These are phyloP conservation scores for Polyergus mexicanus DNA, from an alignment of 1,140 invertebrate genomes.

Conservation along the genomic window DNA sequence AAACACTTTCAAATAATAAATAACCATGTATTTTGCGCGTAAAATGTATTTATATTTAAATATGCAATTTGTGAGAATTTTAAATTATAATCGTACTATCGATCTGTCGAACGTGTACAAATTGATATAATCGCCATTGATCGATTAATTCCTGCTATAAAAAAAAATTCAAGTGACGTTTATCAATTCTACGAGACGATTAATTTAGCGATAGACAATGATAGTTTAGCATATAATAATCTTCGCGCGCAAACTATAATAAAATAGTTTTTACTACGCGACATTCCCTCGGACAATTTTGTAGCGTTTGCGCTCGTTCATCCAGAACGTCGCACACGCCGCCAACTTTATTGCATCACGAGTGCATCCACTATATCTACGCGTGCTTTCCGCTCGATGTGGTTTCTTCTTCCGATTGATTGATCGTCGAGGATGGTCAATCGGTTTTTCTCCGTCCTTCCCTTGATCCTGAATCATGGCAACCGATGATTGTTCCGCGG, in stretches of 20 bases:
- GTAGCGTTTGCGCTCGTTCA: slow-evolving; percentile 47
- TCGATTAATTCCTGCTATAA: background rate
- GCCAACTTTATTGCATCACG: slow-evolving; percentile 80
- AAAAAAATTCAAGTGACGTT: slow-evolving; percentile 13
- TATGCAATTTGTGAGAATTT: background rate
- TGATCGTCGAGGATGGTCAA: slow-evolving; percentile 65
- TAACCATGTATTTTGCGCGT: background rate
- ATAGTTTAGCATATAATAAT: slow-evolving; percentile 12
- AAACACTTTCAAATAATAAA: background rate
- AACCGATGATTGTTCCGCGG: slow-evolving; percentile 59
- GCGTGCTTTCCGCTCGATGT: slow-evolving; percentile 67
- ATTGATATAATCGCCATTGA: background rate
- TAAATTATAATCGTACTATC: background rate
- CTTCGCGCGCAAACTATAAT: slow-evolving; percentile 24
- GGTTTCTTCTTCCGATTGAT: slow-evolving; percentile 66
- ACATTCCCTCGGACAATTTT: slow-evolving; percentile 18
- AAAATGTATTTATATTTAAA: background rate
- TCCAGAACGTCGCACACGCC: slow-evolving; percentile 38
- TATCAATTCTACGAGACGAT: slow-evolving; percentile 42
- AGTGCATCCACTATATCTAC: slow-evolving; percentile 66
- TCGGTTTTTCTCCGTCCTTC: slow-evolving; percentile 65
- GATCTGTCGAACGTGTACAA: background rate
- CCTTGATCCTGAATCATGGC: slow-evolving; percentile 63
- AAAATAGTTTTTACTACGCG: slow-evolving; percentile 35
- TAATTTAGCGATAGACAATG: slow-evolving; percentile 49